phyloP scores from a whole-genome alignment of 2,888 invertebrate genomes.

The Leistus spinibarbis region DNA sequence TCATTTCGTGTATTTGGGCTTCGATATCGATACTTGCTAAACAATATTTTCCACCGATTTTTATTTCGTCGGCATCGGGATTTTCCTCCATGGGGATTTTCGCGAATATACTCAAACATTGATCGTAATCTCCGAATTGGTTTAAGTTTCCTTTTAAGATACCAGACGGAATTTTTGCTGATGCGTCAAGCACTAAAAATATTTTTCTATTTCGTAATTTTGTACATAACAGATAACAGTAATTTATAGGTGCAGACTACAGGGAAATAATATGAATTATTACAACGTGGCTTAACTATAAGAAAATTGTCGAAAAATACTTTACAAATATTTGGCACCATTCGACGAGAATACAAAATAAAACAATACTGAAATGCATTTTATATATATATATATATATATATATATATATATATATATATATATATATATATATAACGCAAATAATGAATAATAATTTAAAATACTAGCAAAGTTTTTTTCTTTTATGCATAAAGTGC shows the following conservation, averaged over 20 bases:
- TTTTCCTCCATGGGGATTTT: conserved; percentile 66
- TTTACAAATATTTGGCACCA: too few relatives aligned
- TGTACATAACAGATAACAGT: not conserved
- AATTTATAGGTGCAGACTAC: not conserved
- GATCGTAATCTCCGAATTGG: conserved; percentile 74
- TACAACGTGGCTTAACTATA: not conserved
- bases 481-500: too few relatives aligned
- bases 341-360: too few relatives aligned
- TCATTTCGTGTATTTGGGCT: conserved; percentile 63
- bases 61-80: conserved; percentile 62
- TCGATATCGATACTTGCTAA: conserved; percentile 69
- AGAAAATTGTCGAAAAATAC: not conserved
- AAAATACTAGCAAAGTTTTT: too few relatives aligned
- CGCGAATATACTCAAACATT: conserved; percentile 64
- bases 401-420: too few relatives aligned
- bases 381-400: too few relatives aligned
- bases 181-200: conserved; percentile 72
- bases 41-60: conserved; percentile 73
- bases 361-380: too few relatives aligned
- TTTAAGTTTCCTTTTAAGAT: conserved; percentile 72
- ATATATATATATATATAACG: too few relatives aligned
- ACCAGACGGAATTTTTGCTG: conserved; percentile 73
- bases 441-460: too few relatives aligned
- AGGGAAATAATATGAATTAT: not conserved
- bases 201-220: conserved; percentile 41